Conservation (phyloP, 2,888 invertebrate genomes). For the Cheilosia variabilis region DNA sequence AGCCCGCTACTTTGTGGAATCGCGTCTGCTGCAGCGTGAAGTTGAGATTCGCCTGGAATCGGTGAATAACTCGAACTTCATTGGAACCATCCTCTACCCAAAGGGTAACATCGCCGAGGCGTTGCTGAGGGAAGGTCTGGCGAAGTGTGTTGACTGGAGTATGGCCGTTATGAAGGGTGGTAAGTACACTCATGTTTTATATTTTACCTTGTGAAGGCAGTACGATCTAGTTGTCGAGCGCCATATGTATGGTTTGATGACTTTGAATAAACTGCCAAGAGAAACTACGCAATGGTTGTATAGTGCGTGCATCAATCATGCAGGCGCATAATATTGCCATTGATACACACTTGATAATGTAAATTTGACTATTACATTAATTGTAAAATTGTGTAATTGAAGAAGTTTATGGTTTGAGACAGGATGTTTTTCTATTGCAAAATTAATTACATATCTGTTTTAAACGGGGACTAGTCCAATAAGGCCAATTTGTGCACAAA, state of each 20-base stretch:
- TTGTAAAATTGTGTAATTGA: background rate
- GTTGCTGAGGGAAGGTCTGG: slow-evolving; percentile 94
- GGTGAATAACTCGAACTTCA: slow-evolving; percentile 95
- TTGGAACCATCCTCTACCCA: slow-evolving; percentile 97
- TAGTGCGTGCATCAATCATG: slow-evolving; percentile 16
- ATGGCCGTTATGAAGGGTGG: slow-evolving; percentile 91
- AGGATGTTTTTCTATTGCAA: too few relatives aligned
- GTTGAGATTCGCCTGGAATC: slow-evolving; percentile 95
- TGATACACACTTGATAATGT: slow-evolving; percentile 19
- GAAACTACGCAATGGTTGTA: slow-evolving; percentile 72
- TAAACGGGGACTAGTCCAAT: too few relatives aligned
- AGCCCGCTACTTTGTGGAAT: slow-evolving; percentile 97
- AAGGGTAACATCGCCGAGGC: slow-evolving; percentile 97
- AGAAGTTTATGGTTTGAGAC: too few relatives aligned
- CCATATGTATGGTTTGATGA: slow-evolving; percentile 31
- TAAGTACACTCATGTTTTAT: slow-evolving; percentile 75
- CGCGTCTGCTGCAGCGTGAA: slow-evolving; percentile 94
- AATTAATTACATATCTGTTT: too few relatives aligned
- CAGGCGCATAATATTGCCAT: slow-evolving; percentile 24
- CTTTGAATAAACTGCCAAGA: slow-evolving; percentile 66
- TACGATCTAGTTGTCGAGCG: slow-evolving; percentile 60
- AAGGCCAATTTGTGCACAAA: too few relatives aligned
- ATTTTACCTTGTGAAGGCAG: slow-evolving; percentile 20
- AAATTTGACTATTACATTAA: too few relatives aligned
- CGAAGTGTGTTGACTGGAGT: slow-evolving; percentile 97